Conservation (phyloP, 2,888 invertebrate species). For the Nezara viridula region DNA sequence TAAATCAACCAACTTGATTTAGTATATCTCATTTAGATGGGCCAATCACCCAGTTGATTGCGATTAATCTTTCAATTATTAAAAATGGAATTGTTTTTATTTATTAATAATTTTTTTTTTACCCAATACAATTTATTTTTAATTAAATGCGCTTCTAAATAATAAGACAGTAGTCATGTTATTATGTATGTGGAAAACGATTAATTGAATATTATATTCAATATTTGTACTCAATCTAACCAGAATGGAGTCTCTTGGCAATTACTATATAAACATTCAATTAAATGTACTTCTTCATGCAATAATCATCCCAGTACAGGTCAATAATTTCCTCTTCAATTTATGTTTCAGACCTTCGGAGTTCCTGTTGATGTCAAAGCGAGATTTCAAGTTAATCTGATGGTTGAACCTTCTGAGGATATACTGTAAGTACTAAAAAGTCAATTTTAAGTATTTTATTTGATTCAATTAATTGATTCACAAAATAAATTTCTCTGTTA, state of each 20-base stretch:
- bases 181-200: too few species aligned
- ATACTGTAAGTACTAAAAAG: conserved; percentile 75
- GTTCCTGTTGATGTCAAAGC: conserved; percentile 83
- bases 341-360: conserved; percentile 76
- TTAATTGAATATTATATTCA: neutral
- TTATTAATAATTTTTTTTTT: neutral
- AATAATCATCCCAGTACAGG: neutral
- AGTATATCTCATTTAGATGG: neutral
- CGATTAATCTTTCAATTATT: conserved; percentile 33
- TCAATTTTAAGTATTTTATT: neutral
- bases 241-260: neutral
- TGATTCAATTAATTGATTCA: neutral
- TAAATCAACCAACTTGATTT: conserved; percentile 5
- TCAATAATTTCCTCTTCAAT: neutral
- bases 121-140: neutral
- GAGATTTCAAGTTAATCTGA: conserved; percentile 84
- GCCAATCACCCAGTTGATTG: conserved; percentile 18
- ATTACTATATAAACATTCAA: neutral
- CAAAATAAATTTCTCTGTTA: too few species aligned
- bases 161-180: neutral
- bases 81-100: neutral
- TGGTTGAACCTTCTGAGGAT: conserved; percentile 76
- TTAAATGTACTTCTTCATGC: neutral
- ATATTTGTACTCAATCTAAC: neutral
- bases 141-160: neutral